A percentile compares a stretch with the other conserved stretches of the same genome.
Evolutionary conservation across 2,113 vertebrate genomes (phyloP).

Genomic region (Gulo gulo): DNA sequence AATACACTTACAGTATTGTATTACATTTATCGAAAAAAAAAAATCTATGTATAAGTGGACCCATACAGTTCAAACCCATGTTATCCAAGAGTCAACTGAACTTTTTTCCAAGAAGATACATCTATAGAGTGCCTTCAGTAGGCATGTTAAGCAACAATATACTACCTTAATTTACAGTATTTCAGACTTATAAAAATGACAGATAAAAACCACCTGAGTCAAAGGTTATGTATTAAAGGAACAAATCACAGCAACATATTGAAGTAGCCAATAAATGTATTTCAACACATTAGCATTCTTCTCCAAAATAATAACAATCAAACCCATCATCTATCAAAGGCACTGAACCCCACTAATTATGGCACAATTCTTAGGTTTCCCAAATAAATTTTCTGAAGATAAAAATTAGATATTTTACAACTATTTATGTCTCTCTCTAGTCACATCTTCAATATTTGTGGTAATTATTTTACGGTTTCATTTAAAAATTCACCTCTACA

Average conservation of each 20-base stretch:
- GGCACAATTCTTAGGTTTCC: not conserved
- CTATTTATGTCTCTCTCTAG: not conserved
- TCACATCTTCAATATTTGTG: not conserved
- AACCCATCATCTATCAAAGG: not conserved
- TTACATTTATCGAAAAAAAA: not conserved
- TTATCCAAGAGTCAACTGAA: not conserved
- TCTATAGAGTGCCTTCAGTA: not conserved
- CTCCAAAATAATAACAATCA: not conserved
- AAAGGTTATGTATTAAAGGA: not conserved
- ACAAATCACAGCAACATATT: not conserved
- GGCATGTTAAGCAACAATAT: not conserved
- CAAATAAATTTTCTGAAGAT: not conserved
- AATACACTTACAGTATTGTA: not conserved
- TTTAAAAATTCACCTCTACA: not conserved
- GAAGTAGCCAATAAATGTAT: not conserved
- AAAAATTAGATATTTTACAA: not conserved
- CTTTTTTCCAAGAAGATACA: not conserved
- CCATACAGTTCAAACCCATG: not conserved
- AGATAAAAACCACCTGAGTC: not conserved
- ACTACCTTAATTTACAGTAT: not conserved
- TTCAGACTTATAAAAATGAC: not conserved
- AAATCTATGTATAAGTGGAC: not conserved
- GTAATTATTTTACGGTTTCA: not conserved
- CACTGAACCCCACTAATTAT: not conserved
- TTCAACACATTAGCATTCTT: not conserved